phyloP scores from a whole-genome alignment of 2,797 vertebrate genomes.

The Mormyrops boulengeri region DNA sequence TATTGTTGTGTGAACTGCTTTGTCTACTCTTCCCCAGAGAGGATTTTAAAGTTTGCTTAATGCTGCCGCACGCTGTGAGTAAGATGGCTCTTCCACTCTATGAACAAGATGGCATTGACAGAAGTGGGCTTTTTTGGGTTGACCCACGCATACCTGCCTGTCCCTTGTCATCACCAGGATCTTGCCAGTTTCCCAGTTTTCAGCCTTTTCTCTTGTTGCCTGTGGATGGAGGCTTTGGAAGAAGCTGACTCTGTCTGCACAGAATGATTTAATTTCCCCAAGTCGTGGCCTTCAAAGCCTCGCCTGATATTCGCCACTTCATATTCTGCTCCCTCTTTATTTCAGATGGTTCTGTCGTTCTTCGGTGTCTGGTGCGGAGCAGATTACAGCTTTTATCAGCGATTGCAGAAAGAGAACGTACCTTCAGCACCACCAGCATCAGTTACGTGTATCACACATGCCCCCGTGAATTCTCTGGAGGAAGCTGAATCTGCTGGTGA shows the following conservation, averaged over 20 bases:
- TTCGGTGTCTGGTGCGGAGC: background rate
- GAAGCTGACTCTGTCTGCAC: background rate
- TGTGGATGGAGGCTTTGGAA: background rate
- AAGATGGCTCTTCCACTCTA: background rate
- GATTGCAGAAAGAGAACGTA: background rate
- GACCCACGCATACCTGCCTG: background rate
- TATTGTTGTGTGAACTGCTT: background rate
- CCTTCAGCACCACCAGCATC: slow-evolving; percentile 2
- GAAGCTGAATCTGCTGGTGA: slow-evolving; percentile 22
- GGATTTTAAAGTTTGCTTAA: background rate
- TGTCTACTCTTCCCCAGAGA: background rate
- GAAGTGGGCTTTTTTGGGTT: background rate
- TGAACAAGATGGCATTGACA: background rate
- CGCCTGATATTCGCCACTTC: background rate
- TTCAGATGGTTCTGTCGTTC: background rate
- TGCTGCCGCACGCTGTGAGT: background rate
- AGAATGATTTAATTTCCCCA: background rate
- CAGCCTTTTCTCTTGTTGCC: background rate
- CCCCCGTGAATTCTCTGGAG: slow-evolving; percentile 36
- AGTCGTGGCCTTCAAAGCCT: background rate
- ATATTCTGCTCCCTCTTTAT: background rate
- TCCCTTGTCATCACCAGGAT: background rate
- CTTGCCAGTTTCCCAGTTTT: background rate
- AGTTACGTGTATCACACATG: background rate
- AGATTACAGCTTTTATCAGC: background rate